Evolutionary conservation across 1,140 invertebrate species (phyloP), one percentile per base, ranked within the genome.

Genomic region (Rhyzopertha dominica): DNA sequence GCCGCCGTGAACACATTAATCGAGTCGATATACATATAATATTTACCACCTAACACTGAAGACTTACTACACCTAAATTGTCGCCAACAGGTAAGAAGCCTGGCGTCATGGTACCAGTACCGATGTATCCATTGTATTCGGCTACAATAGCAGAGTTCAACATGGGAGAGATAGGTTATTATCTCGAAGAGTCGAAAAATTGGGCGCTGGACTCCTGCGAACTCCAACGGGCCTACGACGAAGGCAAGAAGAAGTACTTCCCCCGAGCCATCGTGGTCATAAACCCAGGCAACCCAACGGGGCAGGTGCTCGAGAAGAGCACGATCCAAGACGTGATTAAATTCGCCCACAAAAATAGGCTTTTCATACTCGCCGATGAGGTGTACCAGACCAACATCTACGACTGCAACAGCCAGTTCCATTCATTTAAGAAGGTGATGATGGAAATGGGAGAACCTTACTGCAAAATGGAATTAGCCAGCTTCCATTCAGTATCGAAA

Each of bases 211-310:
- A 83, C 55, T 67, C 81, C 2, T 39, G 55, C 1, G 88, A 92
- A 62, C 57, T 91, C 28, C 75, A 87, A 51, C 16, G 85, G 28
- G 63, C 85, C 0, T 63, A 82, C 5, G 62, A 66, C 2, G 80
- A 85, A 52, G 72, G 78, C 1, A 73, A 72, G 47, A 67, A 67
- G 7, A 48, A 65, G 0, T 84, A 82, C 60, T 74, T 78, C 51
- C 84, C 85, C 1, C 70, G 83, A 43, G 86, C 79, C 7, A 71
- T 92, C 24, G 84, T 86, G 8, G 77, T 92, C 16, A 92, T 91
- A 30, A 91, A 91, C 65, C 88, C 88, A 12, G 88, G 89, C 26
- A 91, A 91, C 65, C 88, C 88, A 1, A 92, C 88, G 19, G 86
- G 84, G 56, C 84, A 88, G 67, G 88, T 92, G 2, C 66, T 92